Conservation (phyloP, 2,113 vertebrate species). For the Ceyx cyanopectus region DNA sequence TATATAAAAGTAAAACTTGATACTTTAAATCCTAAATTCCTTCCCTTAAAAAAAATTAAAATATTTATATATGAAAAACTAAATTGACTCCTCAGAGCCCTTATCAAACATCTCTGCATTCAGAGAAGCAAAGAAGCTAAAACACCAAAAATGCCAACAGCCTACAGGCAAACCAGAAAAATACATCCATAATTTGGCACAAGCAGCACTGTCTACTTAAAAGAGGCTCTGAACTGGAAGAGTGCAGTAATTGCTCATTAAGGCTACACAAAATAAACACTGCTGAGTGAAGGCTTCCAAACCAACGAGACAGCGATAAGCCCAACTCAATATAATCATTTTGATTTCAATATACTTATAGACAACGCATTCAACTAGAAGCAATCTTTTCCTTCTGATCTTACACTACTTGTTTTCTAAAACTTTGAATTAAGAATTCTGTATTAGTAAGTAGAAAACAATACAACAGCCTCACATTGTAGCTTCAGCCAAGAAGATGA, state of each 20-base stretch:
- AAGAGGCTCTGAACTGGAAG: conserved; percentile 40
- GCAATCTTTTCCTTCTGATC: background rate
- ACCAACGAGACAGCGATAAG: conserved; percentile 13
- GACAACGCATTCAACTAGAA: background rate
- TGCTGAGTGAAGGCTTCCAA: conserved; percentile 21
- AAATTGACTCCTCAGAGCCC: background rate
- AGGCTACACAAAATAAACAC: conserved; percentile 42
- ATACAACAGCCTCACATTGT: background rate
- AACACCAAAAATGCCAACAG: background rate
- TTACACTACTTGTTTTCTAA: background rate
- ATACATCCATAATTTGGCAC: background rate
- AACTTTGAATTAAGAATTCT: background rate
- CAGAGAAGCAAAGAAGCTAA: background rate
- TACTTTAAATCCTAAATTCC: no score
- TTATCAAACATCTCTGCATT: background rate
- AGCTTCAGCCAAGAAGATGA: background rate
- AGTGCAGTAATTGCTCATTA: conserved; percentile 31
- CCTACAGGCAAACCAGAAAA: background rate
- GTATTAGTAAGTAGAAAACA: background rate
- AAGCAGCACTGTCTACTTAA: background rate
- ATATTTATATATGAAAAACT: no score
- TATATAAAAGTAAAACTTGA: background rate
- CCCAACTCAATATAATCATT: background rate
- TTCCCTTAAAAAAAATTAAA: no score
- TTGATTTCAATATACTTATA: background rate